Conservation (phyloP, 2,797 vertebrate genomes). For the Aratinga solstitialis region DNA sequence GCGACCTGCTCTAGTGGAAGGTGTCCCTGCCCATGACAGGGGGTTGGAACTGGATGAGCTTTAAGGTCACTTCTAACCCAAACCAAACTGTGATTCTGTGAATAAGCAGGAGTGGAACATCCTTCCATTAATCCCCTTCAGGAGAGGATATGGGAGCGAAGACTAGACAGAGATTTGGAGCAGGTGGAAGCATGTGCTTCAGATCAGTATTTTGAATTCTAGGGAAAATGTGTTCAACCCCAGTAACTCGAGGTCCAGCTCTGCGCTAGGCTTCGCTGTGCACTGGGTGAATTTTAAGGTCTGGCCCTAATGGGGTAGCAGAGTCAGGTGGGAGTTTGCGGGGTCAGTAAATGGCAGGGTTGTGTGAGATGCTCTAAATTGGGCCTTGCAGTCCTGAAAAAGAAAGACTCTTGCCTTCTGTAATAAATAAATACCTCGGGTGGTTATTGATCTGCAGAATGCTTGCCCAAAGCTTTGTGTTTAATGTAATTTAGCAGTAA, state of each 20-base stretch:
- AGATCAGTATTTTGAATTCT: neutral
- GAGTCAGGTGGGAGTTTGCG: neutral
- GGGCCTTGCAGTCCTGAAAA: neutral
- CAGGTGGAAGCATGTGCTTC: neutral
- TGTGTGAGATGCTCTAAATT: neutral
- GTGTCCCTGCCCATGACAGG: neutral
- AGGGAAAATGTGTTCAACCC: neutral
- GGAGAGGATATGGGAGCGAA: neutral
- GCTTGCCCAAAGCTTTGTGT: neutral
- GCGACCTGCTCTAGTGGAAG: neutral
- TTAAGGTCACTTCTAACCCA: neutral
- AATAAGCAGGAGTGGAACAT: neutral
- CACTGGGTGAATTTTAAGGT: neutral
- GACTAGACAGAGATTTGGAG: neutral
- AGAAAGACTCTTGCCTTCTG: neutral
- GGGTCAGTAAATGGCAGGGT: neutral
- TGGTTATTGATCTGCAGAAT: neutral
- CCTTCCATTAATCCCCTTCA: neutral
- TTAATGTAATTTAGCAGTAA: neutral
- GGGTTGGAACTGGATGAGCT: neutral
- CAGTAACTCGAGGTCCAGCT: neutral
- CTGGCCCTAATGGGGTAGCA: rapidly evolving
- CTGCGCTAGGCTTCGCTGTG: neutral
- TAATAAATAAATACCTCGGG: neutral
- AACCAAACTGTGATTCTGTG: neutral